A percentile compares a stretch with the other conserved stretches of the same genome.
Conservation (phyloP, 1,140 invertebrate genomes). For the Trachymyrmex cornetzi region DNA sequence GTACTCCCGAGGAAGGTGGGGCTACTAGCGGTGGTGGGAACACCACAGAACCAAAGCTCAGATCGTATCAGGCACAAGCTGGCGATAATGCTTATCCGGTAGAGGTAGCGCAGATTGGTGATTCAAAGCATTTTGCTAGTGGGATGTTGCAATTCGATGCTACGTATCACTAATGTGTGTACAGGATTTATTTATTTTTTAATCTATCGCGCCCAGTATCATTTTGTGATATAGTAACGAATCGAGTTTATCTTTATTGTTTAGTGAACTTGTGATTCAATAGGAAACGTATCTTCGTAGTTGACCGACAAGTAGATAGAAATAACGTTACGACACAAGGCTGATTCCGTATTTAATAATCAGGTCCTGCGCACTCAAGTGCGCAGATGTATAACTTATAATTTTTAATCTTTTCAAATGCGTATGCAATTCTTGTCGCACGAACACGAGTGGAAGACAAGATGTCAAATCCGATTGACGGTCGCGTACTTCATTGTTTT, state of each 20-base stretch:
- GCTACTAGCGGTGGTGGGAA: conserved; percentile 48
- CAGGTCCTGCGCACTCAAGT: conserved; percentile 29
- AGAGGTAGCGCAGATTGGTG: conserved; percentile 81
- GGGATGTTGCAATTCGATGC: conserved; percentile 85
- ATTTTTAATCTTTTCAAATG: conserved; percentile 62
- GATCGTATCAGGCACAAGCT: conserved; percentile 77
- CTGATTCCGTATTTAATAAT: conserved; percentile 84
- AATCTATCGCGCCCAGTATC: conserved; percentile 81
- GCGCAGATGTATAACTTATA: conserved; percentile 43
- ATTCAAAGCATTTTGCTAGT: conserved; percentile 82
- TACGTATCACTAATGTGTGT: conserved; percentile 84
- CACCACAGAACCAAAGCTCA: conserved; percentile 67
- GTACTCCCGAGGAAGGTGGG: conserved; percentile 63
- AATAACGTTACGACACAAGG: conserved; percentile 81
- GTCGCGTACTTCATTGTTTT: conserved; percentile 61
- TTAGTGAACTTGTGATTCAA: conserved; percentile 82
- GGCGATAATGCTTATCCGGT: conserved; percentile 79
- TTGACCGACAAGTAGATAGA: conserved; percentile 73
- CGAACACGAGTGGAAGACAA: conserved; percentile 35
- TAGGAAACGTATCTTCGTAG: conserved; percentile 81
- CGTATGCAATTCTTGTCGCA: conserved; percentile 57
- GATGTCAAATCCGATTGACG: conserved; percentile 56
- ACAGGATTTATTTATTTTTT: conserved; percentile 76
- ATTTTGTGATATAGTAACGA: conserved; percentile 77
- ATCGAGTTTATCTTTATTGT: conserved; percentile 71